phyloP scores from a whole-genome alignment of 2,797 vertebrate species.

The Arrhamphus sclerolepis region DNA sequence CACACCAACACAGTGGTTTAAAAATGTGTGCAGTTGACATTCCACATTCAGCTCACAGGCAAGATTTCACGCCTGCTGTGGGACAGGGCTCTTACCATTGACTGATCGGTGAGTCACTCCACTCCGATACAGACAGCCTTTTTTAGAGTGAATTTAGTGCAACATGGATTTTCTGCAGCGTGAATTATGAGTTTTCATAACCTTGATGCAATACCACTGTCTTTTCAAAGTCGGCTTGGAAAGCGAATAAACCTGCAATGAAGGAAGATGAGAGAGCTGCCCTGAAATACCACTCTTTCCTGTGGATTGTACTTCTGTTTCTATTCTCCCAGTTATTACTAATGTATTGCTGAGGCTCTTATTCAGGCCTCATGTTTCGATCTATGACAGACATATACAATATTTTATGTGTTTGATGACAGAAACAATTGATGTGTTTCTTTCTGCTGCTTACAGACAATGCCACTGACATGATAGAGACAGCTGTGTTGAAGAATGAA shows the following conservation, averaged over 20 bases:
- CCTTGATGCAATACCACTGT: constrained; percentile 49
- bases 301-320: constrained; percentile 16
- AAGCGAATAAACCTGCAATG: constrained; percentile 20
- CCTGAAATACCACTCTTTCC: constrained; percentile 19
- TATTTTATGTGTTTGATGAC: constrained; percentile 2
- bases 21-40: constrained; percentile 63
- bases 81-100: constrained; percentile 68
- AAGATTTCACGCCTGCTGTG: constrained; percentile 67
- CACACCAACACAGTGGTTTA: constrained; percentile 48
- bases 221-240: constrained; percentile 40
- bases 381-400: constrained; percentile 13
- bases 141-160: constrained; percentile 65
- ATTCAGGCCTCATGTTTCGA: constrained; percentile 12
- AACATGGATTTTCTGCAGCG: constrained; percentile 54
- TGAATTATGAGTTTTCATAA: constrained; percentile 66
- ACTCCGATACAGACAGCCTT: constrained; percentile 70
- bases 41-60: constrained; percentile 64
- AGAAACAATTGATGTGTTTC: constrained; percentile 5
- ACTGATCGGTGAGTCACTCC: constrained; percentile 74
- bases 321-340: constrained; percentile 7
- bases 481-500: constrained; percentile 17
- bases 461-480: background rate
- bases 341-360: constrained; percentile 5
- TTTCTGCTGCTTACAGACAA: constrained; percentile 3
- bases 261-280: background rate